Base-by-base conservation (phyloP, 1,140 invertebrate genomes). In the Drosophila kurseongensis region DNA sequence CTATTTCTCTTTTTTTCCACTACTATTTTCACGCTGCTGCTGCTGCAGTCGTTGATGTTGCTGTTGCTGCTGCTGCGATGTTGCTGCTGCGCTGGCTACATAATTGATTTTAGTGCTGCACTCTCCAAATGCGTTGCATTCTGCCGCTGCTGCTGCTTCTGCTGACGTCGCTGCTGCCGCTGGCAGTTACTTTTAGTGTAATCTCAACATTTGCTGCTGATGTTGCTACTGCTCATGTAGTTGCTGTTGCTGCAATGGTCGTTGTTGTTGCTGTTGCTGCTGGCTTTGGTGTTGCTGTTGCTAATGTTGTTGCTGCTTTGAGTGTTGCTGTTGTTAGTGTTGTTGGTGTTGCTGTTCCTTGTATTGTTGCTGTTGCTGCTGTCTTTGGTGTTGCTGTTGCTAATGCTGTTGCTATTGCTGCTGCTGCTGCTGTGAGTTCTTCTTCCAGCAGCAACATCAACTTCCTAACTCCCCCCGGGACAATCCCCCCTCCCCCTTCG, bases 81-180 rank as follows among this genome's bases (percentile, higher is more conserved):
- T 38, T 81, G 58, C 57, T 79, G 81, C 67, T 51, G 74, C 78
- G 80, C 60, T 78, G 63, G 82, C 82, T 89, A 88, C 83, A 89
- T 88, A 88, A 88, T 88, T 88, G 84, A 88, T 88, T 88, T 88
- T 89, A 86, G 83, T 88, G 80, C 79, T 88, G 84, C 58, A 77
- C 78, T 88, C 84, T 88, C 72, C 72, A 66, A 73, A 55, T 67
- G 72, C 65, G 62, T 75, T 75, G 73, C 73, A 56, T 42, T 75
- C 44, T 51, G 36, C 63, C 61, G n/a, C 50, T 54, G 41, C 18
- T 44, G 38, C 50, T 56, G 74, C 50, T 63, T 76, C 71, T 74
- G 68, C 55, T 51, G 63, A 10, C 51, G 65, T 50, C 35, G 48
- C 57, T 59, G 74, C 38, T 51, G 42, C 55, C 50, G 62, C 29